Evolutionary conservation across 1,140 invertebrate genomes (phyloP), one percentile per base, ranked within the genome.

Genomic region (Oreohelix idahoensis): DNA sequence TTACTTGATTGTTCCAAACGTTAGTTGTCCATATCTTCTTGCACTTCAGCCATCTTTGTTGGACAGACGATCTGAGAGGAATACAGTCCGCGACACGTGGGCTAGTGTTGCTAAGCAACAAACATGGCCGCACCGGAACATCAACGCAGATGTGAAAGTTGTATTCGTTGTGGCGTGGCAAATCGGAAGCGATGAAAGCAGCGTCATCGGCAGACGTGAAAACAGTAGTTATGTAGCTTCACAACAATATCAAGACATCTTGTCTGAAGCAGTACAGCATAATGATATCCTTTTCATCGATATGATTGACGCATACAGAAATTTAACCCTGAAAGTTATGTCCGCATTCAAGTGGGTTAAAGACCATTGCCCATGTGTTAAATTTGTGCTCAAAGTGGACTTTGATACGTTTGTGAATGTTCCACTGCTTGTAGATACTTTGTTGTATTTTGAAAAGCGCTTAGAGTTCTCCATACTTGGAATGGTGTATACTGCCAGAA

Each of bases 391-490:
- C 63, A 94, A 94, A 88, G 91, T 92, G 1, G 94, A 94, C 85
- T 94, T 94, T 75, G 94, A 94, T 84, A 93, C 93, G 81, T 94
- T 94, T 86, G 88, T 94, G 2, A 93, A 94, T 82, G 74, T 89
- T 26, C 88, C 88, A 0, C 84, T 85, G 38, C 84, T 90, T 1
- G 42, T 88, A n/a, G 80, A 85, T 26, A 79, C 86, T 20, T 38
- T 90, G 42, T 70, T 76, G 10, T 39, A 42, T 42, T 39, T n/a
- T 39, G 80, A 76, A 49, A 77, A 58, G 13, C 63, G 78, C 66
- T 74, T 63, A 42, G 66, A 83, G 8, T 71, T 70, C 39, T 58
- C 63, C 1, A 45, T 83, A n/a, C 51, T 83, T 17, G 84, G 84
- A 39, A 45, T 70, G 42, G 77, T 84, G 49, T 88, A 87, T 58